These are phyloP conservation scores for Palythoa caribaeorum DNA, from an alignment of 92 coral and sea anemone species.

Conservation along the genomic window DNA sequence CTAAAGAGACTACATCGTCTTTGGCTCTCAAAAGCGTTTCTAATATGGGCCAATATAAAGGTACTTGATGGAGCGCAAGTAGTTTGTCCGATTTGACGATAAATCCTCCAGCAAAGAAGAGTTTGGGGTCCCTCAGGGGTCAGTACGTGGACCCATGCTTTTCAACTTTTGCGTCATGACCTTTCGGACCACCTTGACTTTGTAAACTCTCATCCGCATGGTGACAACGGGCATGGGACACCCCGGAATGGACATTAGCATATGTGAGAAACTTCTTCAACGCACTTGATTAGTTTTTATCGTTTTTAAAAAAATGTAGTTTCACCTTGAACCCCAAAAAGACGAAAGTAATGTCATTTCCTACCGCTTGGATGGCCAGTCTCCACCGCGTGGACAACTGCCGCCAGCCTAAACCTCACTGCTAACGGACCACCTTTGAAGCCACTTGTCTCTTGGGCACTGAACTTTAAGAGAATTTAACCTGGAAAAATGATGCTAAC, in stretches of 20 bases:
- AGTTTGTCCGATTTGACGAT: slow-evolving; percentile 53
- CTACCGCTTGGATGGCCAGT: slow-evolving; percentile 43
- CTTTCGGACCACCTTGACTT: slow-evolving; percentile 38
- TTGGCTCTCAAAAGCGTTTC: slow-evolving; percentile 4
- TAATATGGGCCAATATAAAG: background rate
- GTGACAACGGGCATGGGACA: slow-evolving; percentile 42
- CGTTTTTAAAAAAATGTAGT: slow-evolving; percentile 33
- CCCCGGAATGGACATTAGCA: slow-evolving; percentile 37
- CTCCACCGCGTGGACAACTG: slow-evolving; percentile 36
- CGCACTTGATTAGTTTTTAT: slow-evolving; percentile 42
- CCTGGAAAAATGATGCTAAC: slow-evolving; percentile 33
- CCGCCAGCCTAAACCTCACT: slow-evolving; percentile 32
- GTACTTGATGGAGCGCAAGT: slow-evolving; percentile 28
- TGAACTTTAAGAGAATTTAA: slow-evolving; percentile 38
- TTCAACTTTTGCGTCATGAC: slow-evolving; percentile 46
- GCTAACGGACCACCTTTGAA: slow-evolving; percentile 22
- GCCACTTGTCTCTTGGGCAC: slow-evolving; percentile 52
- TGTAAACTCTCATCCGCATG: slow-evolving; percentile 48
- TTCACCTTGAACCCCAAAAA: slow-evolving; percentile 45
- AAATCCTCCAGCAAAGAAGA: slow-evolving; percentile 32
- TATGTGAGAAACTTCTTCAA: slow-evolving; percentile 48
- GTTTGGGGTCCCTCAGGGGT: slow-evolving; percentile 61
- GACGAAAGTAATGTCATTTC: slow-evolving; percentile 42
- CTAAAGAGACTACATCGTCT: slow-evolving; percentile 13
- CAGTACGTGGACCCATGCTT: slow-evolving; percentile 49